phyloP scores from a whole-genome alignment of 2,888 invertebrate species.

The Neocrepidodera transversa region DNA sequence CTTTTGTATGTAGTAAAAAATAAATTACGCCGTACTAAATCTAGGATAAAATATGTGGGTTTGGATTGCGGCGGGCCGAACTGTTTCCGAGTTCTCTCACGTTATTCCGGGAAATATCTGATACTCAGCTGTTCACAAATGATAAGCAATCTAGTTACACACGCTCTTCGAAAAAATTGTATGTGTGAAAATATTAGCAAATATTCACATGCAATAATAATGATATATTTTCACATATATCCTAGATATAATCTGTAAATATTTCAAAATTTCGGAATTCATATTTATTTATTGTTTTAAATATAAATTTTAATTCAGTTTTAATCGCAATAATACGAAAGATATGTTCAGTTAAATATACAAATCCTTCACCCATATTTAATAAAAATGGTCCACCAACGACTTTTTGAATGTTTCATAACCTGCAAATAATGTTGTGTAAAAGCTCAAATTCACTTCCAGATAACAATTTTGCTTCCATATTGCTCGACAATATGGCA shows the following conservation, averaged over 20 bases:
- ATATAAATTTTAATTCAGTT: too few relatives aligned
- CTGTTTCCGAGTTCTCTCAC: constrained; percentile 3
- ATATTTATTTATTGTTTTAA: too few relatives aligned
- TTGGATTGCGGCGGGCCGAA: too few relatives aligned
- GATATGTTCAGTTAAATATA: too few relatives aligned
- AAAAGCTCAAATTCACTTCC: not conserved
- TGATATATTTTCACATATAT: too few relatives aligned
- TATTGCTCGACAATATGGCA: constrained; percentile 1
- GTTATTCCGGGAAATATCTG: not conserved
- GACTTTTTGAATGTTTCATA: constrained; percentile 11
- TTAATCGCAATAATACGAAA: too few relatives aligned
- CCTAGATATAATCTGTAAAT: too few relatives aligned
- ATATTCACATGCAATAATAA: not conserved
- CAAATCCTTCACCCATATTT: too few relatives aligned
- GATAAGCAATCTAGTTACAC: not conserved
- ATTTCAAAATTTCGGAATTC: too few relatives aligned
- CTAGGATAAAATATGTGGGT: constrained; percentile 13
- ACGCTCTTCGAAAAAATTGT: not conserved
- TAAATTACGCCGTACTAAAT: constrained; percentile 6
- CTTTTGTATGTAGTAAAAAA: constrained; percentile 11
- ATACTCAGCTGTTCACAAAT: constrained; percentile 4
- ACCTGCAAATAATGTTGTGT: constrained; percentile 5
- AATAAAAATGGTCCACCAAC: not conserved
- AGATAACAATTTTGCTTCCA: not conserved
- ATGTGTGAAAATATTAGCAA: not conserved